Percentiles rank a stretch among this genome's conserved stretches.
Evolutionary conservation across 2,113 vertebrate species (phyloP).

Genomic region (Anser brachyrhynchus): DNA sequence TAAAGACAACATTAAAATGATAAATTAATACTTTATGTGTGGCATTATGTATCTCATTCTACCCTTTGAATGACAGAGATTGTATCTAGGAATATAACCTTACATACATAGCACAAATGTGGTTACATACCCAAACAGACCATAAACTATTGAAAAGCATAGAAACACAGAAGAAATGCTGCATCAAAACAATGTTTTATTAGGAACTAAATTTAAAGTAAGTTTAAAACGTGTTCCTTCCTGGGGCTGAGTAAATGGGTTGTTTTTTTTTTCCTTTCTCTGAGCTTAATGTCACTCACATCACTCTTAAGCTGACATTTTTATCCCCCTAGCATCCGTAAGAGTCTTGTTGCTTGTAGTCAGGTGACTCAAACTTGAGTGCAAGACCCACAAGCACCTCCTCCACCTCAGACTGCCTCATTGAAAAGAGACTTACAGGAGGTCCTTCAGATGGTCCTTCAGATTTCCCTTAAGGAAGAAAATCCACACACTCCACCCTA

Average conservation of each 20-base stretch:
- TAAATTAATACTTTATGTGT: neutral
- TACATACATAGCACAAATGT: neutral
- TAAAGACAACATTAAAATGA: neutral
- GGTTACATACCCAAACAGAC: neutral
- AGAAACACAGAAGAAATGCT: neutral
- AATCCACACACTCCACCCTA: rapidly evolving
- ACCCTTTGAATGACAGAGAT: neutral
- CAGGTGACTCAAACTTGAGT: neutral
- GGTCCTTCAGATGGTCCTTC: neutral
- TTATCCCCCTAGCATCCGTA: neutral
- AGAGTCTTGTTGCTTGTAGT: neutral
- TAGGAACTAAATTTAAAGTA: neutral
- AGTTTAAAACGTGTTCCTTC: neutral
- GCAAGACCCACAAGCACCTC: neutral
- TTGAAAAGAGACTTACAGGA: neutral
- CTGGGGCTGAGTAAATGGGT: neutral
- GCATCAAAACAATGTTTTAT: neutral
- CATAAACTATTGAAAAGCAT: neutral
- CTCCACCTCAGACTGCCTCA: neutral
- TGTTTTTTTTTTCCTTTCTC: neutral
- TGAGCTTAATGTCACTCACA: neutral
- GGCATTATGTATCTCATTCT: neutral
- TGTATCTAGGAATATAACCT: neutral
- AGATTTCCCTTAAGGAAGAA: neutral
- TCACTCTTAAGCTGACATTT: neutral